These are phyloP conservation scores for Teleogryllus oceanicus DNA, from an alignment of 2,888 invertebrate genomes.

Conservation along the genomic window DNA sequence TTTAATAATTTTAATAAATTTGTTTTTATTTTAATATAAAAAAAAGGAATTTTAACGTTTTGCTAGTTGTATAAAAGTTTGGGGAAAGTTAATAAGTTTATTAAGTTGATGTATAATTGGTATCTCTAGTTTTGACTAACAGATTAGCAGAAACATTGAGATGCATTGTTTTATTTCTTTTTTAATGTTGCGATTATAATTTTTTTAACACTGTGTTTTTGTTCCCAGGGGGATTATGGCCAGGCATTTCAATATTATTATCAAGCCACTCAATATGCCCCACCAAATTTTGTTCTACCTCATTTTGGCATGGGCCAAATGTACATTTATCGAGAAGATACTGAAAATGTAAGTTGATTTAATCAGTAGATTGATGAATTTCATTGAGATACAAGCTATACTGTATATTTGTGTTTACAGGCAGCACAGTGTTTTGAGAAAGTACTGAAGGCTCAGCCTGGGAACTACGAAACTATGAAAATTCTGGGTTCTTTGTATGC, in stretches of 20 bases:
- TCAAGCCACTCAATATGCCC: slow-evolving; percentile 97
- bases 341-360: slow-evolving; percentile 73
- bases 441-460: slow-evolving; percentile 93
- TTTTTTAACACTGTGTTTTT: slow-evolving; percentile 32
- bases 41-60: too few species aligned
- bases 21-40: too few species aligned
- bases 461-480: slow-evolving; percentile 99
- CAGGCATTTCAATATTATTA: slow-evolving; percentile 99
- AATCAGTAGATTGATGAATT: not conserved
- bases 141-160: too few species aligned
- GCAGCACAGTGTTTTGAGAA: slow-evolving; percentile 98
- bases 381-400: not conserved
- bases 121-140: too few species aligned
- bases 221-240: slow-evolving; percentile 71
- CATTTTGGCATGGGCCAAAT: slow-evolving; percentile 98
- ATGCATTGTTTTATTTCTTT: too few species aligned
- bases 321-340: slow-evolving; percentile 96
- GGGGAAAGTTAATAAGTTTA: too few species aligned
- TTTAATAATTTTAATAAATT: too few species aligned
- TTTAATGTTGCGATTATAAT: too few species aligned
- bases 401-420: slow-evolving; percentile 49
- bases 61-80: too few species aligned
- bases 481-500: slow-evolving; percentile 97
- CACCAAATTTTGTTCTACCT: slow-evolving; percentile 90
- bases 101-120: too few species aligned